Conservation (phyloP, 2,888 invertebrate species). For the Mimachlamys varia region DNA sequence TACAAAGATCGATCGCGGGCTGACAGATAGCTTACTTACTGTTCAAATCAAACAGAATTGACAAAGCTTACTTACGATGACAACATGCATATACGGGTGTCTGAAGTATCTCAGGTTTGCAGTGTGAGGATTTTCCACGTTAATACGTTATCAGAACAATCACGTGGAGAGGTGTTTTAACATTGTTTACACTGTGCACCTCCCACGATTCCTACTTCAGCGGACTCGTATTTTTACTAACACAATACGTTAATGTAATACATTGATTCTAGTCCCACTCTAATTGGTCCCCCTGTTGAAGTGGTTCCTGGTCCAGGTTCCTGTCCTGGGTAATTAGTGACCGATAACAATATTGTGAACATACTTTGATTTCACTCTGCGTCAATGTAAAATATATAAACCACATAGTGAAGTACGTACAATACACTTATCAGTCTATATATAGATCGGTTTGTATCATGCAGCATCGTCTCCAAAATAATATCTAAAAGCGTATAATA, state of each 20-base stretch:
- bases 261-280: neutral
- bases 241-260: neutral
- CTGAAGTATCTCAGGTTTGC: neutral
- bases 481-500: neutral
- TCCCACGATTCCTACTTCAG: slow-evolving; percentile 26
- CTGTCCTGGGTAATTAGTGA: neutral
- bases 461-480: neutral
- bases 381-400: neutral
- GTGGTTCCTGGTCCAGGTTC: neutral
- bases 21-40: neutral
- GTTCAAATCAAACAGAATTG: neutral
- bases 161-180: neutral
- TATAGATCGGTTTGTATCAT: neutral
- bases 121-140: neutral
- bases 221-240: neutral
- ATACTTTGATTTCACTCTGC: neutral
- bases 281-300: neutral
- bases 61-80: neutral
- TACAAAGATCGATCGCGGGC: neutral
- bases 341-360: neutral
- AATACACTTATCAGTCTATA: too few relatives aligned
- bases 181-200: neutral
- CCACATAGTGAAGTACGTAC: neutral
- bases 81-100: neutral
- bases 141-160: too few relatives aligned